phyloP scores from a whole-genome alignment of 2,113 vertebrate species.

The Peromyscus californicus region DNA sequence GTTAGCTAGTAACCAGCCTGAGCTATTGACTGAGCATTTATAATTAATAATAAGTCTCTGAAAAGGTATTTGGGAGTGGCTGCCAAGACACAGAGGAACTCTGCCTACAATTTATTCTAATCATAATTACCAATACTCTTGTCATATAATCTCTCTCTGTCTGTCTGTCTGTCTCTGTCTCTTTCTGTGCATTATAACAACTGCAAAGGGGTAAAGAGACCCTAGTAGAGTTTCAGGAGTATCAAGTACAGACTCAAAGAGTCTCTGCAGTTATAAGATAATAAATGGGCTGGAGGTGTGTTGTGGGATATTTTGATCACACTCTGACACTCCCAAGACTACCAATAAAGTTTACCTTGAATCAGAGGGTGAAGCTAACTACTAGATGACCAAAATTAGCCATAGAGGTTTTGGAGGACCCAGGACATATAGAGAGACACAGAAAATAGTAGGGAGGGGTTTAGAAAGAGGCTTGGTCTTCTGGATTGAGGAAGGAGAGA shows the following conservation, averaged over 20 bases:
- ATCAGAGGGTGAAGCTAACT: background rate
- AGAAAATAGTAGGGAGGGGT: background rate
- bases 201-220: background rate
- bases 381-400: background rate
- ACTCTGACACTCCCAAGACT: background rate
- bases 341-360: background rate
- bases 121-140: background rate
- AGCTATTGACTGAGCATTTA: background rate
- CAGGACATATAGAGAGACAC: background rate
- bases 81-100: background rate
- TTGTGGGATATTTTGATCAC: background rate
- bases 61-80: background rate
- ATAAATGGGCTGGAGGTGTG: background rate
- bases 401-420: background rate
- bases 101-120: background rate
- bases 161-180: background rate
- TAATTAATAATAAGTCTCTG: background rate
- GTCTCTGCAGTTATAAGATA: too few species aligned
- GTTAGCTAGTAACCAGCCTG: background rate
- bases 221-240: background rate
- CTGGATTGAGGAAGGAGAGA: background rate
- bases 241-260: background rate
- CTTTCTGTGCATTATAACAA: background rate
- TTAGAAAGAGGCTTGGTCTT: background rate
- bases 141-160: background rate